These are phyloP conservation scores for Himantopus leucocephalus DNA, from an alignment of 2,113 vertebrate species.

Conservation along the genomic window DNA sequence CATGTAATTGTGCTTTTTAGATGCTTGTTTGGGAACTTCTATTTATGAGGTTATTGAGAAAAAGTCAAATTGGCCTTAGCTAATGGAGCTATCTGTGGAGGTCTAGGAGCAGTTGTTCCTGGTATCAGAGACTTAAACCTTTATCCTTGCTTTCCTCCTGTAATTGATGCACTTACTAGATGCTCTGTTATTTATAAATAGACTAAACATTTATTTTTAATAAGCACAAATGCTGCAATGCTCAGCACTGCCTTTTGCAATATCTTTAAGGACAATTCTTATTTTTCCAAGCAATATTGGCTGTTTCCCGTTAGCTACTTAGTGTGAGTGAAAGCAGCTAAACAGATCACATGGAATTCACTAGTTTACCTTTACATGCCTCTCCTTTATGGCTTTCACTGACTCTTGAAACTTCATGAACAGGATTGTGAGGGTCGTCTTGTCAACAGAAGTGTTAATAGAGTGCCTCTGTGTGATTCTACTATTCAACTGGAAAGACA, in stretches of 20 bases:
- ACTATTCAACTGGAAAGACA: background rate
- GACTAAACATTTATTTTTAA: constrained; percentile 28
- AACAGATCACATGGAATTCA: background rate
- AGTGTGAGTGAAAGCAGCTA: background rate
- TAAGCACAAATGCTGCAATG: background rate
- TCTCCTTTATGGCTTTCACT: background rate
- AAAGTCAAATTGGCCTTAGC: background rate
- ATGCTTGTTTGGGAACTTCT: background rate
- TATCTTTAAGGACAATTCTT: background rate
- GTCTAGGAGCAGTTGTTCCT: background rate
- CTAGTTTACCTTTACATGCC: background rate
- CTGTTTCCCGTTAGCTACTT: background rate
- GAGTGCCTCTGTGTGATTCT: background rate
- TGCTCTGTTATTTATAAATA: constrained; percentile 3
- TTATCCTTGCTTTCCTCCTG: background rate
- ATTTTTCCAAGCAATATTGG: background rate
- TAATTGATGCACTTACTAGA: background rate
- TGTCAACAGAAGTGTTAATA: background rate
- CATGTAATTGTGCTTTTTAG: background rate
- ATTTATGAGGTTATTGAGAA: background rate
- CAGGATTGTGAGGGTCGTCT: background rate
- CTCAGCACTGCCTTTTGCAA: background rate
- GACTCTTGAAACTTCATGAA: background rate
- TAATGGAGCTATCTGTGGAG: background rate
- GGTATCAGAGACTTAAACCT: background rate